Conservation (phyloP, 92 coral and sea anemone species). For the Bergia sp. region DNA sequence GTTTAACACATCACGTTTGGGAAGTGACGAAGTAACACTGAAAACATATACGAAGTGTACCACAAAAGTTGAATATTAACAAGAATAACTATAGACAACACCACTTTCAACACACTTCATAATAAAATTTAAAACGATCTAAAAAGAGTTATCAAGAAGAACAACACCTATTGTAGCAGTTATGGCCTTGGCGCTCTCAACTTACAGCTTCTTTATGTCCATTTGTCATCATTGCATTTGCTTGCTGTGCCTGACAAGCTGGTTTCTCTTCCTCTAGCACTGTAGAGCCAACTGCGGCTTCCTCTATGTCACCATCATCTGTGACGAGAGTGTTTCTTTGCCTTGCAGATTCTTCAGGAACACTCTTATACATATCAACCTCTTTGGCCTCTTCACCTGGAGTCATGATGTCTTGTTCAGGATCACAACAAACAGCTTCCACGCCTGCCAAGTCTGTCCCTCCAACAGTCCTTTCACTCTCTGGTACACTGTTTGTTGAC, state of each 20-base stretch:
- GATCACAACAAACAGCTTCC: background rate
- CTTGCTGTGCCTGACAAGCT: background rate
- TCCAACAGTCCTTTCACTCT: background rate
- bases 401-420: background rate
- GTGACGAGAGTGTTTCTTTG: background rate
- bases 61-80: background rate
- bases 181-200: background rate
- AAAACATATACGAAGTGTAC: too few relatives aligned
- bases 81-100: background rate
- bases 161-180: background rate
- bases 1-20: background rate
- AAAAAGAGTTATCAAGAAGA: too few relatives aligned
- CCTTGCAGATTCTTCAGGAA: background rate
- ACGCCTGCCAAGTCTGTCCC: background rate
- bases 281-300: background rate
- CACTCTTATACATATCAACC: background rate
- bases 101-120: too few relatives aligned
- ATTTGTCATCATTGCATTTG: conserved; percentile 10
- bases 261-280: conserved; percentile 30
- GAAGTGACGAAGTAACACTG: background rate
- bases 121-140: too few relatives aligned
- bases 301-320: background rate
- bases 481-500: background rate
- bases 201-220: conserved; percentile 29
- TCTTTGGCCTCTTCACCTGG: background rate